Evolutionary conservation across 2,113 vertebrate genomes (phyloP).

Genomic region (Otolemur garnettii): DNA sequence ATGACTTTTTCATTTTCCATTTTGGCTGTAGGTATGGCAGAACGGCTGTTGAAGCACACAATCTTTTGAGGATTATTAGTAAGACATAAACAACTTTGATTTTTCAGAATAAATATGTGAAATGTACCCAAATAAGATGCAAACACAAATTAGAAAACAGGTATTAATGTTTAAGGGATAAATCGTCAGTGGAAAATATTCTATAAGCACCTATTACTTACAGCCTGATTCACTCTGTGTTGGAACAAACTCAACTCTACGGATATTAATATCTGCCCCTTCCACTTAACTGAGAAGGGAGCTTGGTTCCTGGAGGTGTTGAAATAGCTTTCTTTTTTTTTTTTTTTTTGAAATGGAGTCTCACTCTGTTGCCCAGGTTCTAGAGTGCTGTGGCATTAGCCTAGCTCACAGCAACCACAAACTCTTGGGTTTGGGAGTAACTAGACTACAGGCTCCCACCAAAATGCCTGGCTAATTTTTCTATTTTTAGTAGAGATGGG

Average conservation of each 20-base stretch:
- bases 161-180: neutral
- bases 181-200: neutral
- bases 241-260: neutral
- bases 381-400: too few species aligned
- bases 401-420: too few species aligned
- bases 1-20: neutral
- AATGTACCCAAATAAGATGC: neutral
- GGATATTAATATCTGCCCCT: neutral
- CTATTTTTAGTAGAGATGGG: too few species aligned
- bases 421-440: too few species aligned
- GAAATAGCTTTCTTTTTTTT: neutral
- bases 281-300: neutral
- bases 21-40: neutral
- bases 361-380: too few species aligned
- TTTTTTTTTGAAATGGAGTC: too few species aligned
- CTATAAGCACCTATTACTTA: neutral
- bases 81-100: neutral
- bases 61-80: slow-evolving; percentile 15
- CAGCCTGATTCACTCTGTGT: neutral
- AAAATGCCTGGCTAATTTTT: too few species aligned
- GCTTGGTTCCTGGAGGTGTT: neutral
- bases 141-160: neutral
- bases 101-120: slow-evolving; percentile 3
- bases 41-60: neutral
- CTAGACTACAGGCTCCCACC: too few species aligned